Evolutionary conservation across 1,140 invertebrate species (phyloP).

Genomic region (Thalassaphorura encarpata): DNA sequence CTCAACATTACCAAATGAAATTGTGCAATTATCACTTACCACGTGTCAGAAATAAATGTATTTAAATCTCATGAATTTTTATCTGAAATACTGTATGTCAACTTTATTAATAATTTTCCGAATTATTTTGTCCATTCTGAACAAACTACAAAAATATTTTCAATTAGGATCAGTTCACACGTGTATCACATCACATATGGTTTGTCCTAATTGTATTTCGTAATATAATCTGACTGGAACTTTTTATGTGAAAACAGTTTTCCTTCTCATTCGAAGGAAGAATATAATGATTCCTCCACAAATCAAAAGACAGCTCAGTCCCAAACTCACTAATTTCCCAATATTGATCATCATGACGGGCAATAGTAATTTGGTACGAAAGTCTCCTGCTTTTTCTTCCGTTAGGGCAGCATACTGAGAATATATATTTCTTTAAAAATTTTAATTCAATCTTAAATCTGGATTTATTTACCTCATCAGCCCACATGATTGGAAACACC

Average conservation of each 20-base stretch:
- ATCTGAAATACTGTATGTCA: neutral
- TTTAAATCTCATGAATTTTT: no score
- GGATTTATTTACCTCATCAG: conserved; percentile 42
- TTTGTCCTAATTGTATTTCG: no score
- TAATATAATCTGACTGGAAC: no score
- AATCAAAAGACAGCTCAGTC: conserved; percentile 6
- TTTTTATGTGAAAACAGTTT: conserved; percentile 1
- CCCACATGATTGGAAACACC: conserved; percentile 46
- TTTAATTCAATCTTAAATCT: neutral
- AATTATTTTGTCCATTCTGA: no score
- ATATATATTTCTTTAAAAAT: neutral
- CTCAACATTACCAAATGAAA: no score
- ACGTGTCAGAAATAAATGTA: no score
- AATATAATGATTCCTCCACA: conserved; percentile 7
- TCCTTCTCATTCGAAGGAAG: conserved; percentile 9
- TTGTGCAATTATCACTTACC: no score
- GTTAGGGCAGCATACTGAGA: neutral
- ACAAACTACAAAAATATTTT: no score
- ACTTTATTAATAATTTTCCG: neutral
- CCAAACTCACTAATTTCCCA: neutral
- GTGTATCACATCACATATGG: no score
- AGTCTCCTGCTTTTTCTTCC: neutral
- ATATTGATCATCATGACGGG: conserved; percentile 6
- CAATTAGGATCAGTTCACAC: neutral
- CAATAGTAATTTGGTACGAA: conserved; percentile 1